Evolutionary conservation across 2,797 vertebrate genomes (phyloP).

Genomic region (Poecile montanus): DNA sequence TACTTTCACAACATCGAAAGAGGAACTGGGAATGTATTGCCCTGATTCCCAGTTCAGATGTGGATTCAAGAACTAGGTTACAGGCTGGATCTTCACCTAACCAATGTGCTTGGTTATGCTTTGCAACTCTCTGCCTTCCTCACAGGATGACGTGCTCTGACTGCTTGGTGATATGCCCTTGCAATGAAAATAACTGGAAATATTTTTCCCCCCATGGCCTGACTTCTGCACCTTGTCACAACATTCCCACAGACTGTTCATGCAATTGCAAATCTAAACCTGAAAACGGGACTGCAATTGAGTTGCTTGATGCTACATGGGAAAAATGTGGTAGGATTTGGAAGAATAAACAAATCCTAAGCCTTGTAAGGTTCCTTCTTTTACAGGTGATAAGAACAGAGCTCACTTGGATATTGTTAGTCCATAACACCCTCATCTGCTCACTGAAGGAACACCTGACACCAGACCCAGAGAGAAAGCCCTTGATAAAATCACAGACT

Average conservation of each 20-base stretch:
- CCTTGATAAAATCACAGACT: constrained; percentile 12
- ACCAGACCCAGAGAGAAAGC: not conserved
- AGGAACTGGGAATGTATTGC: not conserved
- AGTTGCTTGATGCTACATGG: not conserved
- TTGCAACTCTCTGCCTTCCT: not conserved
- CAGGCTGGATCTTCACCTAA: not conserved
- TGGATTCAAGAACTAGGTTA: not conserved
- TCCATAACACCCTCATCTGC: not conserved
- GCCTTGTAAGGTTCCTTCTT: not conserved
- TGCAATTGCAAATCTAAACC: not conserved
- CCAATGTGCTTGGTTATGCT: not conserved
- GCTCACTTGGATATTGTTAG: not conserved
- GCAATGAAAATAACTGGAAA: not conserved
- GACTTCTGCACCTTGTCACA: not conserved
- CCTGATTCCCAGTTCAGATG: not conserved
- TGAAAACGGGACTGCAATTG: not conserved
- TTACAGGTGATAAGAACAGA: not conserved
- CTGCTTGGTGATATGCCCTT: not conserved
- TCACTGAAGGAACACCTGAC: not conserved
- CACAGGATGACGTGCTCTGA: not conserved
- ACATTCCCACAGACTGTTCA: not conserved
- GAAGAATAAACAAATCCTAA: not conserved
- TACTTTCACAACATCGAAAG: not conserved
- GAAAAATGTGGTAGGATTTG: not conserved
- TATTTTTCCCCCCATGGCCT: not conserved